Percentiles rank a stretch among this genome's conserved stretches.
Conservation (phyloP, 1,140 invertebrate species). For the Caenorhabditis briggsae region DNA sequence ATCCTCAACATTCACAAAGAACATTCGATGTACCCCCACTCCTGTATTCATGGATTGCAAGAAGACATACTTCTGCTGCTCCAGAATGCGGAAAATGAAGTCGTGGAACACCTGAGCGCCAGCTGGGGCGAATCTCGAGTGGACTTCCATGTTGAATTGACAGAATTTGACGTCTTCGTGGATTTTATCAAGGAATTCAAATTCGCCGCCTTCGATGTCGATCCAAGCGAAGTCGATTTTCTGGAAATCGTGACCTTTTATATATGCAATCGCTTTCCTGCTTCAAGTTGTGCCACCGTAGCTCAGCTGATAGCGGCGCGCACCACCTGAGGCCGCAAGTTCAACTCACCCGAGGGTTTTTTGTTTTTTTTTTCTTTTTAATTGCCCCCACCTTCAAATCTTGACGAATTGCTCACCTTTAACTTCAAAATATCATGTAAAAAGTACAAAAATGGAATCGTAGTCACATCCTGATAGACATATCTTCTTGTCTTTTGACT, state of each 20-base stretch:
- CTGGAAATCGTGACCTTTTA: neutral
- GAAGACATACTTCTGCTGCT: constrained; percentile 21
- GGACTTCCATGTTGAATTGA: constrained; percentile 40
- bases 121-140: constrained; percentile 10
- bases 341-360: too few species aligned
- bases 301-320: too few species aligned
- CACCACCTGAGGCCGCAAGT: neutral
- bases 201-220: constrained; percentile 37
- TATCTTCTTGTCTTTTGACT: constrained; percentile 24
- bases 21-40: constrained; percentile 5
- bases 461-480: constrained; percentile 19
- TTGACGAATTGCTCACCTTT: constrained; percentile 2
- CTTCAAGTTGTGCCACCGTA: too few species aligned
- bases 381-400: too few species aligned
- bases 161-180: neutral
- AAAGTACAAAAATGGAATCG: constrained; percentile 33
- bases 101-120: constrained; percentile 25
- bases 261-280: neutral
- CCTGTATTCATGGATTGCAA: neutral
- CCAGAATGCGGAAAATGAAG: constrained; percentile 9
- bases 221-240: constrained; percentile 45
- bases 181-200: constrained; percentile 4
- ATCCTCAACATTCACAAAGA: constrained; percentile 32
- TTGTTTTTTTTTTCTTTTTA: neutral
- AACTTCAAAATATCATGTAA: constrained; percentile 35